Percentiles rank a stretch among this genome's conserved stretches.
Conservation (phyloP, 2,113 vertebrate species). For the Phaetusa simplex region DNA sequence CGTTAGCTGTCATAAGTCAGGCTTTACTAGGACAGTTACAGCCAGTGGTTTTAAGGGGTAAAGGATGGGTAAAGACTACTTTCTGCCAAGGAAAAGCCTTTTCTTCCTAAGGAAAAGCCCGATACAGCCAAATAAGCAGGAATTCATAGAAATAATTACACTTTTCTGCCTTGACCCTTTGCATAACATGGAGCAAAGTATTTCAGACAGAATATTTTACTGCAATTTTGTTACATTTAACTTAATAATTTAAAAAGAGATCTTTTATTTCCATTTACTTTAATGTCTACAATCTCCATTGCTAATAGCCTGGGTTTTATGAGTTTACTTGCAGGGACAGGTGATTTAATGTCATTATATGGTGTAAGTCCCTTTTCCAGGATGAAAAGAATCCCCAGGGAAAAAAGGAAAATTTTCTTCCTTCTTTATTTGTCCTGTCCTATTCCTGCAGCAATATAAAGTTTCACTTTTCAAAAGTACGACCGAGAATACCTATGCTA, state of each 20-base stretch:
- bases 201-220: neutral
- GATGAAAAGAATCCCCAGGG: neutral
- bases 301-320: neutral
- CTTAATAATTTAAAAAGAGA: neutral
- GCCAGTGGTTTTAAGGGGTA: neutral
- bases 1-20: neutral
- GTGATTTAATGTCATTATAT: constrained; percentile 1
- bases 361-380: constrained; percentile 3
- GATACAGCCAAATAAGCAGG: neutral
- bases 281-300: neutral
- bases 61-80: neutral
- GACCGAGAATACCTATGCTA: neutral
- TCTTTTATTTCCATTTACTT: neutral
- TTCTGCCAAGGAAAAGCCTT: neutral
- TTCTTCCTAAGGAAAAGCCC: neutral
- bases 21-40: neutral
- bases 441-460: neutral
- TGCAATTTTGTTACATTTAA: neutral
- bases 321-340: neutral
- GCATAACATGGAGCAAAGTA: neutral
- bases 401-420: neutral
- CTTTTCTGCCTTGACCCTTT: neutral
- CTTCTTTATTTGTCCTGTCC: neutral
- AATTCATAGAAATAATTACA: neutral
- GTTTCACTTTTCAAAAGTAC: neutral